Evolutionary conservation across 2,113 vertebrate species (phyloP).

Genomic region (Bubo scandiacus): DNA sequence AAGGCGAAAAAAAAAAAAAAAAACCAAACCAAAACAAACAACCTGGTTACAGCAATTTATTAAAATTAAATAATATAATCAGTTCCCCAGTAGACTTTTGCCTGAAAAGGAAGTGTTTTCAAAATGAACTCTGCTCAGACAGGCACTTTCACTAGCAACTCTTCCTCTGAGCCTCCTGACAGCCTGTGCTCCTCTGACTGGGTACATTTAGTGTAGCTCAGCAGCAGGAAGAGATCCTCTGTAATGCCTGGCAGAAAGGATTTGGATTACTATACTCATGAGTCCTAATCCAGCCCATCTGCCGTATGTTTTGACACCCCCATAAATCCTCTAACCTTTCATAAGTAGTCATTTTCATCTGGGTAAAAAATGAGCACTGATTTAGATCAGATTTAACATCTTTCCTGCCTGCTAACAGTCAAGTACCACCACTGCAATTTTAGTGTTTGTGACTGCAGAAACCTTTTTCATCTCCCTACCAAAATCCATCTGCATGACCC

Average conservation of each 20-base stretch:
- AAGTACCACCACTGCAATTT: conserved; percentile 17
- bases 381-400: conserved; percentile 29
- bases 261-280: conserved; percentile 37
- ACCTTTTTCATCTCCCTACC: background rate
- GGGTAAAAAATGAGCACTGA: conserved; percentile 9
- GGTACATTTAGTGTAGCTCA: background rate
- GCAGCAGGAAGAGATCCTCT: conserved; percentile 12
- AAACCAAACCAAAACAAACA: too few species aligned
- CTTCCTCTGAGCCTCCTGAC: background rate
- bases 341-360: conserved; percentile 48
- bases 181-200: background rate
- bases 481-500: conserved; percentile 14
- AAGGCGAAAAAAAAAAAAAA: background rate
- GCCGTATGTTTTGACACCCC: conserved; percentile 38
- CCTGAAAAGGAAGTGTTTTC: background rate
- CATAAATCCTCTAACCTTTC: conserved; percentile 57
- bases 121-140: background rate
- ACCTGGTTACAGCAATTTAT: background rate
- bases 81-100: background rate
- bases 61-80: background rate
- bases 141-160: background rate
- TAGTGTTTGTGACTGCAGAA: conserved; percentile 25
- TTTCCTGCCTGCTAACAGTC: conserved; percentile 7
- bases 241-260: conserved; percentile 39
- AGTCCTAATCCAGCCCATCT: conserved; percentile 46